Evolutionary conservation across 2,888 invertebrate species (phyloP).

Genomic region (Synergus umbraculus): DNA sequence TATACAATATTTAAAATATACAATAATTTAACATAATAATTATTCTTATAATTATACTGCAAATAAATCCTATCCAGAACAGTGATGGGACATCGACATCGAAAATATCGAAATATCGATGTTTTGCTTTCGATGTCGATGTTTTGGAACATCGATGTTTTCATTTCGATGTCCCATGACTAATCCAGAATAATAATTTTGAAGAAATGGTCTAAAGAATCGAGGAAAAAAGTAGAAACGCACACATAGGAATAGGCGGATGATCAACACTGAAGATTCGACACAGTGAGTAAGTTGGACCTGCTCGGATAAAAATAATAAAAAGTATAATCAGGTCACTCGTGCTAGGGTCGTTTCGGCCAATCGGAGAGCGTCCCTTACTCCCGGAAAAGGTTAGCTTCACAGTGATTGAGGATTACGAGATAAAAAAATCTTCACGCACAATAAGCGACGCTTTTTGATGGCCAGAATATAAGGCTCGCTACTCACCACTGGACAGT

Average conservation of each 20-base stretch:
- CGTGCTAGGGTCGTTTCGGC: slow-evolving; percentile 9
- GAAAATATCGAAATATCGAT: too few relatives aligned
- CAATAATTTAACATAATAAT: too few relatives aligned
- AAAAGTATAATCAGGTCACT: slow-evolving; percentile 36
- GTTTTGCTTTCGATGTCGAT: too few relatives aligned
- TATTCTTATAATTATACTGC: too few relatives aligned
- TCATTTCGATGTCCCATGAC: too few relatives aligned
- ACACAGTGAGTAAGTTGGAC: slow-evolving; percentile 17
- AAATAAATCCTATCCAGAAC: too few relatives aligned
- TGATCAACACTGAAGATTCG: background rate
- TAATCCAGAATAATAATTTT: too few relatives aligned
- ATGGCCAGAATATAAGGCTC: background rate
- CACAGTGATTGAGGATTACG: slow-evolving; percentile 8
- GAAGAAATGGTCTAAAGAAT: background rate
- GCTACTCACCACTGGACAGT: slow-evolving; percentile 11
- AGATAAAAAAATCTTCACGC: slow-evolving; percentile 38
- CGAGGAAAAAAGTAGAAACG: background rate
- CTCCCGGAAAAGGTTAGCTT: slow-evolving; percentile 3
- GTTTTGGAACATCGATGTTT: too few relatives aligned
- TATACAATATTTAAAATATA: too few relatives aligned
- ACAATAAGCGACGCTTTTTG: slow-evolving; percentile 30
- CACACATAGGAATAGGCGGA: background rate
- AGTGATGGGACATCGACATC: too few relatives aligned
- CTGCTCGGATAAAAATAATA: slow-evolving; percentile 22
- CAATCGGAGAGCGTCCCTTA: slow-evolving; percentile 6